Percentiles rank a stretch among this genome's conserved stretches.
These are phyloP conservation scores for Pyrgilauda ruficollis DNA, from an alignment of 2,113 vertebrate genomes.

Conservation along the genomic window DNA sequence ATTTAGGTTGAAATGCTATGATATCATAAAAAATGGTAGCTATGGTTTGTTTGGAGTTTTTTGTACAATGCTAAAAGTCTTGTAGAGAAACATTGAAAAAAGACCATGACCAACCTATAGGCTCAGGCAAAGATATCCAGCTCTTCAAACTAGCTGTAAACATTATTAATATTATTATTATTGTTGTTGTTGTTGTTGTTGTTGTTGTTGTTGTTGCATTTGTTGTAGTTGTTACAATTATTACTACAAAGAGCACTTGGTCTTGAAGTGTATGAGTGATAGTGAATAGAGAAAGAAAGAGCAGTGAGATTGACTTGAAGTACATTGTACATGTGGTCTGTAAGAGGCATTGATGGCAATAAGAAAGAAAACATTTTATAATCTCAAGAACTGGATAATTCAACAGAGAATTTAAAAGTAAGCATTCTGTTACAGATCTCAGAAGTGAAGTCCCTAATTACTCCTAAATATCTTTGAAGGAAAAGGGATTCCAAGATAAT, in stretches of 20 bases:
- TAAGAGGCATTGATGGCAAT: neutral
- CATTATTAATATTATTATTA: neutral
- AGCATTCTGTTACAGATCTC: neutral
- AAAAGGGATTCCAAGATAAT: neutral
- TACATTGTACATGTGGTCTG: fast-evolving
- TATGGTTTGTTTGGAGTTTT: neutral
- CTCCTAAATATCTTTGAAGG: neutral
- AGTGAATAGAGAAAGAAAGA: neutral
- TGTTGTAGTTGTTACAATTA: no score
- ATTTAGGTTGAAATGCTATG: neutral
- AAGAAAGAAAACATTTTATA: neutral
- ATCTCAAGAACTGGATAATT: neutral
- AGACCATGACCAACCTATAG: neutral
- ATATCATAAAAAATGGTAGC: neutral
- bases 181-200: neutral
- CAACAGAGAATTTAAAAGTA: neutral
- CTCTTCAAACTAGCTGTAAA: neutral
- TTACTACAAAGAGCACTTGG: neutral
- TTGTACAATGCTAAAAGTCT: neutral
- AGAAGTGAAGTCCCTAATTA: neutral
- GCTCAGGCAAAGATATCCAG: neutral
- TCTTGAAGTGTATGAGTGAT: neutral
- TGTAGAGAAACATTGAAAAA: neutral
- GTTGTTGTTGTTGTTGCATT: no score
- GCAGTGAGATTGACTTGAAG: neutral